Evolutionary conservation across 1,140 invertebrate species (phyloP).

Genomic region (Calycopis cecrops): DNA sequence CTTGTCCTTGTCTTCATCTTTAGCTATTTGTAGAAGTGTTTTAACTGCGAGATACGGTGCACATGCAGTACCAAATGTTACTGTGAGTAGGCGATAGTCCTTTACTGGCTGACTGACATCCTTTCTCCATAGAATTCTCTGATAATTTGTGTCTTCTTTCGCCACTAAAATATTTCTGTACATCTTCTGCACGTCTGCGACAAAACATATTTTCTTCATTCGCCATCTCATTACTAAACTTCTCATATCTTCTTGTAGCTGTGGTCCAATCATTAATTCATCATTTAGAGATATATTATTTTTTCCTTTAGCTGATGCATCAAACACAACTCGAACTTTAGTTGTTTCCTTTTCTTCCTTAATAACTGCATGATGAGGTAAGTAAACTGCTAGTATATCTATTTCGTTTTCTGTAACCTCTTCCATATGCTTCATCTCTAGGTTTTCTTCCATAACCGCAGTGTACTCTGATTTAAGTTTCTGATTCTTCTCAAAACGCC

Average conservation of each 20-base stretch:
- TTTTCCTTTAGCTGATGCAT: slow-evolving; percentile 20
- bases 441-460: slow-evolving; percentile 33
- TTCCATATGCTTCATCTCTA: slow-evolving; percentile 27
- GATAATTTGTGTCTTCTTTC: too few relatives aligned
- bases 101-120: too few relatives aligned
- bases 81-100: too few relatives aligned
- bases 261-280: slow-evolving; percentile 19
- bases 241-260: slow-evolving; percentile 12
- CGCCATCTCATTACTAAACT: too few relatives aligned
- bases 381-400: slow-evolving; percentile 18
- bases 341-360: slow-evolving; percentile 30
- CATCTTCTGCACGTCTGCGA: too few relatives aligned
- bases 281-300: slow-evolving; percentile 22
- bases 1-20: too few relatives aligned
- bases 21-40: too few relatives aligned
- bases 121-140: too few relatives aligned
- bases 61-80: too few relatives aligned
- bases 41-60: too few relatives aligned
- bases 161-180: too few relatives aligned
- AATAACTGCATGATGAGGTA: slow-evolving; percentile 32
- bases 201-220: too few relatives aligned
- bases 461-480: slow-evolving; percentile 25
- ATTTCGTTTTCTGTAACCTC: slow-evolving; percentile 22
- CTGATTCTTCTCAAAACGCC: slow-evolving; percentile 15
- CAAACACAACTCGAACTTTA: slow-evolving; percentile 29